phyloP scores from a whole-genome alignment of 1,140 invertebrate genomes.

The Liolophura sinensis region DNA sequence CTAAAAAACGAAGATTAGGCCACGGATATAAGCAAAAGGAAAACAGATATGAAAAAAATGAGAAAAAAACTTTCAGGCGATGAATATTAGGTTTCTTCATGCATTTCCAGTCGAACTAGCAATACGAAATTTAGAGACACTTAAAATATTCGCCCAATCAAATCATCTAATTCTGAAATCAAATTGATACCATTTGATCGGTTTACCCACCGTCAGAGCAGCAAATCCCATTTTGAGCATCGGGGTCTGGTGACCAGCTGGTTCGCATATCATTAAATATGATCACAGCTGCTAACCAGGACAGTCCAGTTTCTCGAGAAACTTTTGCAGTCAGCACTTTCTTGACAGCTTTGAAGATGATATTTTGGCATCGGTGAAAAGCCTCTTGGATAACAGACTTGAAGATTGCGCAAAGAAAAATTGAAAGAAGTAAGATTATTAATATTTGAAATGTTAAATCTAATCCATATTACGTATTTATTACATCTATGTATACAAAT shows the following conservation, averaged over 20 bases:
- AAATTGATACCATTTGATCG: too few species aligned
- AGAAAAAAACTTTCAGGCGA: not conserved
- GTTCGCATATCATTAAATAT: conserved; percentile 20
- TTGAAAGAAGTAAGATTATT: conserved; percentile 1
- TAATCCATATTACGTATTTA: not conserved
- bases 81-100: not conserved
- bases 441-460: not conserved
- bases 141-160: not conserved
- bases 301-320: conserved; percentile 12
- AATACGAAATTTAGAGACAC: not conserved
- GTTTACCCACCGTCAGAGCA: conserved; percentile 21
- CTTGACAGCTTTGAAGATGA: conserved; percentile 12
- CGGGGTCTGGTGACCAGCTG: conserved; percentile 6
- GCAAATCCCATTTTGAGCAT: conserved; percentile 11
- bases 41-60: not conserved
- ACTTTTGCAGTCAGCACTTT: conserved; percentile 16
- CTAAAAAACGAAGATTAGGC: too few species aligned
- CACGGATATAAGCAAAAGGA: not conserved
- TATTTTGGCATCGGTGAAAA: conserved; percentile 8
- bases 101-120: not conserved
- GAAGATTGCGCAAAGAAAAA: conserved; percentile 1
- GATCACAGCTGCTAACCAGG: conserved; percentile 21
- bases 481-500: not conserved
- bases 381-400: conserved; percentile 17
- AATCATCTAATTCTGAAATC: not conserved